Evolutionary conservation across 2,797 vertebrate genomes (phyloP), one percentile per base, ranked within the genome.

Genomic region (Malacoraja senta): DNA sequence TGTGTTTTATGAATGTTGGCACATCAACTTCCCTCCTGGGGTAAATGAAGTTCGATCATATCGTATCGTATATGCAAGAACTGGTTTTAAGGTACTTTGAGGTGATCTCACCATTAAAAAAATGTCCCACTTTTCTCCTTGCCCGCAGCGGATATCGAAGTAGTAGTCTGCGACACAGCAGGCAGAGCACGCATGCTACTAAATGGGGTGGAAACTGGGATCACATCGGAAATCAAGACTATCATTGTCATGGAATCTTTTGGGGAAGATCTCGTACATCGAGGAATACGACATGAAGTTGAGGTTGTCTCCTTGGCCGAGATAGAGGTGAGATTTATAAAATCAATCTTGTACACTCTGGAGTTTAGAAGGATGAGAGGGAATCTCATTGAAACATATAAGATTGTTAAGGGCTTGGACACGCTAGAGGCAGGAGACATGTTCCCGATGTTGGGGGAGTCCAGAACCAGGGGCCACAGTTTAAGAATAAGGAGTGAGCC

Each of bases 121-220:
- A 91, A 74, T 76, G 74, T 15, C 74, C 71, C 71, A 3, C 65
- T 74, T 92, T 8, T 74, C 71, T 44, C 58, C 38, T 76, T 78
- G 8, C 65, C 93, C 94, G 74, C 95, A 99, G 98, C 97, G 91
- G 92, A 96, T 93, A 97, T 99, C 94, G 95, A 97, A 8, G 95
- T 99, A 1, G 95, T 99, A 95, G 98, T 99, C 96, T 98, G 98
- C 93, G 99, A 99, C 88, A 96, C 97, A 24, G 94, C 96, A 1
- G 98, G 98, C 17, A 99, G 98, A 95, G 98, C 97, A 91, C 94
- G 38, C 53, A 93, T 98, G 94, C 95, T 99, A 93, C 94, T 99
- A 94, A 96, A 97, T 24, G 95, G 96, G 72, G 95, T 96, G 81
- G 95, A 96, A 44, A 97, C 95, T 21, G 97, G 97, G 86, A 95